phyloP scores from a whole-genome alignment of 2,888 invertebrate species.

The Pseudococcus viburni region DNA sequence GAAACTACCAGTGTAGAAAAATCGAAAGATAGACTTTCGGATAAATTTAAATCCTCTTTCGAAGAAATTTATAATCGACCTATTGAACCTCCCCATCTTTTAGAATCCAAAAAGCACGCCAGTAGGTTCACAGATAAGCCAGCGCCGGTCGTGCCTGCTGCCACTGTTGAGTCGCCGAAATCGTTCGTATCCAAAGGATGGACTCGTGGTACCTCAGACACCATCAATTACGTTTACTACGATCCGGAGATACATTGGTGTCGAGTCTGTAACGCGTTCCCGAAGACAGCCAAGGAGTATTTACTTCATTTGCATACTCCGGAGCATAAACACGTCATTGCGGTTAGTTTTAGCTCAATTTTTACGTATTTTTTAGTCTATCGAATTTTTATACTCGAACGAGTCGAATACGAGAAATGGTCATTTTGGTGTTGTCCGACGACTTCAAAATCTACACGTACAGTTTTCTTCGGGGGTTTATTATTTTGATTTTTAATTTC shows the following conservation, averaged over 20 bases:
- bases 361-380: background rate
- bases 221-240: constrained; percentile 83
- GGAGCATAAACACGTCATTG: constrained; percentile 79
- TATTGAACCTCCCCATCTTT: background rate
- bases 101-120: background rate
- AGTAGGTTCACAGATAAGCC: background rate
- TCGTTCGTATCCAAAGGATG: constrained; percentile 3
- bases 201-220: background rate
- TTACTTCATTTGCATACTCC: constrained; percentile 86
- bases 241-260: constrained; percentile 95
- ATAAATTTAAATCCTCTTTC: constrained; percentile 26
- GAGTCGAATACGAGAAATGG: background rate
- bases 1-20: background rate
- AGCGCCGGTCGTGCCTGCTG: background rate
- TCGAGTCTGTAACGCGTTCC: constrained; percentile 87
- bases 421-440: background rate
- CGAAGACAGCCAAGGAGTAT: constrained; percentile 88
- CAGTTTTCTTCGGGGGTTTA: constrained; percentile 5
- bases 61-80: constrained; percentile 19
- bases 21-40: background rate
- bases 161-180: background rate
- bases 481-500: constrained; percentile 20
- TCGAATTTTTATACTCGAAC: background rate
- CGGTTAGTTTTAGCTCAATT: constrained; percentile 69
- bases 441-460: background rate